Evolutionary conservation across 2,797 vertebrate genomes (phyloP), one percentile per base, ranked within the genome.

Genomic region (Arnoldichthys spilopterus): DNA sequence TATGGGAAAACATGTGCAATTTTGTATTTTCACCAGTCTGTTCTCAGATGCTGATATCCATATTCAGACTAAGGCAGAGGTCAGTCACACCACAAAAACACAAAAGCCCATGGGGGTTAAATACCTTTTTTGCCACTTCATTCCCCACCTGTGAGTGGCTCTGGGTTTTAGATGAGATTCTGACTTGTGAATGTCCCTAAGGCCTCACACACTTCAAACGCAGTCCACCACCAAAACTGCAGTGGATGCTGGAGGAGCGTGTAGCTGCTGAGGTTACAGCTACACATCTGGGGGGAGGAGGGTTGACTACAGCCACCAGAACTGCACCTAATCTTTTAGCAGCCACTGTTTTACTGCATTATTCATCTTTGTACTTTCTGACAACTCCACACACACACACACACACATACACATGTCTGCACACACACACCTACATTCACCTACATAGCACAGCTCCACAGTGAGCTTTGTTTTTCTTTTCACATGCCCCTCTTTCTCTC

Each of bases 341-440:
- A 75, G 61, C 63, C 66, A 78, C 74, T 74, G 47, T 45, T 77
- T 61, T 80, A 72, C 80, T 89, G 85, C 91, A 89, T 91, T 81
- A 91, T 91, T 90, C 87, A 92, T 92, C 84, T 85, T 78, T 85
- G 86, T 86, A 84, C 82, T 82, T 81, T 86, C 86, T 87, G 82
- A 89, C 85, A 83, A 86, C 80, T 74, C 80, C 82, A 76, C 84
- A 85, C 84, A 61, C 12, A 24, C 4, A 75, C 83, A 85, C 82
- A 32, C 28, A 30, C 13, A 30, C 11, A 53, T 8, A n/a, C 51
- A 59, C 26, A 30, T 4, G 4, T 5, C n/a, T 9, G n/a, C 54
- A 12, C n/a, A 26, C 54, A 56, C 22, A 26, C 54, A 56, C 22
- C 2, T 11, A 56, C 47, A 49, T 6, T 2, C 20, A 53, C 51